phyloP scores from a whole-genome alignment of 2,113 vertebrate genomes.

The Sturnus vulgaris region DNA sequence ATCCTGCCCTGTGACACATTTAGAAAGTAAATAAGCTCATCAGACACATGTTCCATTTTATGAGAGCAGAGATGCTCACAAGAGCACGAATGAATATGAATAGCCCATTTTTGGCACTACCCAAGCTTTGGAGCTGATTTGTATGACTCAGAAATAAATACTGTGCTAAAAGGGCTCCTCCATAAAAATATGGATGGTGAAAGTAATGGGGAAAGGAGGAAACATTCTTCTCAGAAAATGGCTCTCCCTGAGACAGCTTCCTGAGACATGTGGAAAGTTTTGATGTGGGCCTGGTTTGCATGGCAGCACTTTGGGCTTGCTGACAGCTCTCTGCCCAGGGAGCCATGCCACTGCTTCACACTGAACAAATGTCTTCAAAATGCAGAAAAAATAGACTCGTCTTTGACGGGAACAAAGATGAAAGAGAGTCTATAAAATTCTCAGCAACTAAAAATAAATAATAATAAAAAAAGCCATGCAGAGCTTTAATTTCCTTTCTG shows the following conservation, averaged over 20 bases:
- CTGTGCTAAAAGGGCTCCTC: conserved; percentile 8
- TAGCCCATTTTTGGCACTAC: conserved; percentile 44
- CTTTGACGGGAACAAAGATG: background rate
- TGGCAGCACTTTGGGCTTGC: background rate
- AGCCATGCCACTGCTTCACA: background rate
- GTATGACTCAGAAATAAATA: conserved; percentile 58
- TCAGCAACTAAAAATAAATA: background rate
- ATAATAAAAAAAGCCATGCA: background rate
- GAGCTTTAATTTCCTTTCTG: conserved; percentile 8
- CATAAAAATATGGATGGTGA: background rate
- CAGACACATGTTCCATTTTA: conserved; percentile 39
- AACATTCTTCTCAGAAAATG: background rate
- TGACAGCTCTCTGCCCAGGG: background rate
- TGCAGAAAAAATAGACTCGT: background rate
- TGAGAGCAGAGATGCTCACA: conserved; percentile 37
- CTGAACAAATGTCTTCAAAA: background rate
- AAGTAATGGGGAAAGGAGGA: background rate
- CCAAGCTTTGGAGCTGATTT: conserved; percentile 44
- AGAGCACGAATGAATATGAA: conserved; percentile 55
- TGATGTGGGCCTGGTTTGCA: background rate
- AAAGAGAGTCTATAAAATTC: background rate
- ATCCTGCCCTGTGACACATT: conserved; percentile 40
- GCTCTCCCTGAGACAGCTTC: background rate
- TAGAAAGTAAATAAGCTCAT: conserved; percentile 61
- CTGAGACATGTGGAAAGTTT: background rate